These are phyloP conservation scores for Mesopsocus fuscifrons DNA, from an alignment of 2,888 invertebrate species.

Conservation along the genomic window DNA sequence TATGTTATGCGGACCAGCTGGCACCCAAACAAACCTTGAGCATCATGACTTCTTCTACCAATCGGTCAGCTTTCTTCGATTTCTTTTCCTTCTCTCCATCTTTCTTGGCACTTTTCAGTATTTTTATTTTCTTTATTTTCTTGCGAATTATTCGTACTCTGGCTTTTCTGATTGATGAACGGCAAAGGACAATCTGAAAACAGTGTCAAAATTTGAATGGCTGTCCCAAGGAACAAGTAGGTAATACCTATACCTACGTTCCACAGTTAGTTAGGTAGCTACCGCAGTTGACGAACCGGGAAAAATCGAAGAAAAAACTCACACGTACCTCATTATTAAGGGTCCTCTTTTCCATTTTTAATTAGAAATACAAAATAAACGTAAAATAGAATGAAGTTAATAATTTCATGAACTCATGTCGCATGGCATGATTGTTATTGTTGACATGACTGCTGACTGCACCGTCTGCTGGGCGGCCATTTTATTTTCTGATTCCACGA, in stretches of 20 bases:
- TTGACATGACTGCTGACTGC: no score
- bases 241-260: no score
- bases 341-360: background rate
- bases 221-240: no score
- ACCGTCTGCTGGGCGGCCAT: no score
- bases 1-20: no score
- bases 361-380: background rate
- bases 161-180: background rate
- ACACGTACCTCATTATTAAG: background rate
- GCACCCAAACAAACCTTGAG: no score
- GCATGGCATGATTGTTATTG: no score
- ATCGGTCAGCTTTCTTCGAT: background rate
- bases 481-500: no score
- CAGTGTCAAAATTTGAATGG: background rate
- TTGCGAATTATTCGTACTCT: background rate
- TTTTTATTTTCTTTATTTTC: background rate
- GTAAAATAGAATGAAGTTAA: no score
- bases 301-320: background rate
- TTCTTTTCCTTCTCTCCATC: background rate
- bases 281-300: background rate
- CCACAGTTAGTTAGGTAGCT: no score
- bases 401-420: no score
- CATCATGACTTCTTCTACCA: background rate
- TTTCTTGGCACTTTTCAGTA: background rate
- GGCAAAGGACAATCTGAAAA: conserved; percentile 4